Evolutionary conservation across 2,888 invertebrate species (phyloP).

Genomic region (Alcis repandata): DNA sequence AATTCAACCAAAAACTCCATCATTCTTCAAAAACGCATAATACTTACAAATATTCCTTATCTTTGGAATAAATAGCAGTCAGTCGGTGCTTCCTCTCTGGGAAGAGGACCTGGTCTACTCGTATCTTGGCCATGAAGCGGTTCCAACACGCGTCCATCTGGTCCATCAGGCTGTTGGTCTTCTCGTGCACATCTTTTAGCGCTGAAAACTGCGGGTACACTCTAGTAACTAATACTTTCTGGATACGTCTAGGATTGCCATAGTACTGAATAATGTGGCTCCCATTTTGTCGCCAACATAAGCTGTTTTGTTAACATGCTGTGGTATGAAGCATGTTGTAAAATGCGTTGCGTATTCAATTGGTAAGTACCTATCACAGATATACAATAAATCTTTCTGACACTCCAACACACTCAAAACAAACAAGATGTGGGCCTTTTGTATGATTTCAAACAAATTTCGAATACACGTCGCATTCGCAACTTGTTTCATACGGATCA

Average conservation of each 20-base stretch:
- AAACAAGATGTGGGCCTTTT: background rate
- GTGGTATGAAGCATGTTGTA: background rate
- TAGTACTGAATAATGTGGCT: background rate
- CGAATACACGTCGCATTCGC: background rate
- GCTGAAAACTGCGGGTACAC: conserved; percentile 85
- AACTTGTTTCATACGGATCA: background rate
- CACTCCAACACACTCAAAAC: too few species aligned
- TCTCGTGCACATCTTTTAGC: conserved; percentile 87
- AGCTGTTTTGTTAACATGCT: background rate
- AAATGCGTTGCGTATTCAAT: background rate
- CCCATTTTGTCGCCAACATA: background rate
- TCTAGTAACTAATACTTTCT: conserved; percentile 36
- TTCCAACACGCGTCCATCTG: conserved; percentile 86
- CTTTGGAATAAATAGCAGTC: conserved; percentile 95
- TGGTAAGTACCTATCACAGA: background rate
- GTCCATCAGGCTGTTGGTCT: conserved; percentile 86
- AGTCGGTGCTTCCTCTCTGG: conserved; percentile 93
- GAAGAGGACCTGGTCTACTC: conserved; percentile 90
- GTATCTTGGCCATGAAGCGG: conserved; percentile 85
- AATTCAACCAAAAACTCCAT: too few species aligned
- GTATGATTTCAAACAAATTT: background rate
- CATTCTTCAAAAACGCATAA: background rate
- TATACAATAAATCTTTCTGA: too few species aligned
- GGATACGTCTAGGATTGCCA: conserved; percentile 9
- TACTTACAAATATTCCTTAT: conserved; percentile 96